Percentiles rank a stretch among this genome's conserved stretches.
Evolutionary conservation across 1,140 invertebrate species (phyloP).

Genomic region (Lanistes nyassanus): DNA sequence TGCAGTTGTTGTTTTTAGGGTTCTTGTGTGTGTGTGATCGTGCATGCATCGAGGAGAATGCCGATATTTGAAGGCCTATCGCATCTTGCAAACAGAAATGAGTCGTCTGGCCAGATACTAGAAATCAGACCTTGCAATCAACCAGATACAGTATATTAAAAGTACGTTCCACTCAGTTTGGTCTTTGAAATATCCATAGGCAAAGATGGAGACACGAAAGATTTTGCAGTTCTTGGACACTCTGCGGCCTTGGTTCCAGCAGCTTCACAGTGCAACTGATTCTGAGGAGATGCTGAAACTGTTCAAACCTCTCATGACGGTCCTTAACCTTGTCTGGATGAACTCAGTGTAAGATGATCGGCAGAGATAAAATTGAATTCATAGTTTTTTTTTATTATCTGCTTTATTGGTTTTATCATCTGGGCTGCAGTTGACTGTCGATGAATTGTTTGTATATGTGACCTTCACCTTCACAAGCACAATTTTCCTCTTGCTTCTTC

Average conservation of each 20-base stretch:
- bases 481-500: background rate
- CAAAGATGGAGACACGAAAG: constrained; percentile 57
- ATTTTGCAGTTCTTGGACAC: constrained; percentile 62
- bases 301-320: constrained; percentile 64
- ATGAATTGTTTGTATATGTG: too few species aligned
- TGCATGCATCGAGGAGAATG: background rate
- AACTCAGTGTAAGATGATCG: constrained; percentile 58
- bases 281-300: constrained; percentile 54
- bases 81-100: too few species aligned
- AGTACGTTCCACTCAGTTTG: background rate
- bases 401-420: background rate
- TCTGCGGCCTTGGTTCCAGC: constrained; percentile 57
- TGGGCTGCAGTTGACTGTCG: too few species aligned
- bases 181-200: constrained; percentile 44
- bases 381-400: background rate
- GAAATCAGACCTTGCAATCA: too few species aligned
- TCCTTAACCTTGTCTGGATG: constrained; percentile 63
- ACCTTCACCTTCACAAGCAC: background rate
- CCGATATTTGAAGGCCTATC: too few species aligned
- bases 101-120: too few species aligned
- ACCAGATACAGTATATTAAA: too few species aligned
- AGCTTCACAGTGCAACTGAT: constrained; percentile 55
- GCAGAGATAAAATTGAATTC: too few species aligned
- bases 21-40: background rate
- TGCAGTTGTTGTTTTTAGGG: background rate